phyloP scores from a whole-genome alignment of 2,888 invertebrate species.

The Dusona sp. region DNA sequence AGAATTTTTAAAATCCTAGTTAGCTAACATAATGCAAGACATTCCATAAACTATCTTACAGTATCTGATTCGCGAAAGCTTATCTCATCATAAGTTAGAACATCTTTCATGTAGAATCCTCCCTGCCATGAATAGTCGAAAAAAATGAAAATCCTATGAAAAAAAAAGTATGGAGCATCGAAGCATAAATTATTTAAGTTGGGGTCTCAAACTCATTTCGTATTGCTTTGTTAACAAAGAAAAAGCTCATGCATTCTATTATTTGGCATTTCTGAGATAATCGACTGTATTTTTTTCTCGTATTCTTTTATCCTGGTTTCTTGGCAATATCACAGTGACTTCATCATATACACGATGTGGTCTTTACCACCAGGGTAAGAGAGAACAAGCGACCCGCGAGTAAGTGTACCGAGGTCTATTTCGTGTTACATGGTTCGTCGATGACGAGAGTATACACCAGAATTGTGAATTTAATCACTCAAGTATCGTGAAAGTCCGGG shows the following conservation, averaged over 20 bases:
- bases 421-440: constrained; percentile 10
- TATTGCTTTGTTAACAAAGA: neutral
- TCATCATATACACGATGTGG: constrained; percentile 54
- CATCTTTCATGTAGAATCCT: neutral
- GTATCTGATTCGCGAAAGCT: neutral
- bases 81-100: neutral
- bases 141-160: neutral
- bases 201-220: neutral
- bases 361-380: constrained; percentile 47
- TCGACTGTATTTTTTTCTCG: constrained; percentile 40
- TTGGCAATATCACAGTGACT: constrained; percentile 48
- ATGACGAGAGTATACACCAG: constrained; percentile 43
- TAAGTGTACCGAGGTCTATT: neutral
- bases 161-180: neutral
- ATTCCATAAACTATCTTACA: neutral
- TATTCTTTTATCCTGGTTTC: constrained; percentile 18
- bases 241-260: neutral
- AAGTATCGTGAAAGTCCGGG: constrained; percentile 60
- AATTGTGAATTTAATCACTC: constrained; percentile 57
- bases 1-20: neutral
- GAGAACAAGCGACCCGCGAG: constrained; percentile 18
- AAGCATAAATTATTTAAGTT: neutral
- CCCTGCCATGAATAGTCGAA: neutral
- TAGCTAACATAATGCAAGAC: neutral
- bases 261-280: neutral